Conservation (phyloP, 2,888 invertebrate genomes). For the Stenurella melanura region DNA sequence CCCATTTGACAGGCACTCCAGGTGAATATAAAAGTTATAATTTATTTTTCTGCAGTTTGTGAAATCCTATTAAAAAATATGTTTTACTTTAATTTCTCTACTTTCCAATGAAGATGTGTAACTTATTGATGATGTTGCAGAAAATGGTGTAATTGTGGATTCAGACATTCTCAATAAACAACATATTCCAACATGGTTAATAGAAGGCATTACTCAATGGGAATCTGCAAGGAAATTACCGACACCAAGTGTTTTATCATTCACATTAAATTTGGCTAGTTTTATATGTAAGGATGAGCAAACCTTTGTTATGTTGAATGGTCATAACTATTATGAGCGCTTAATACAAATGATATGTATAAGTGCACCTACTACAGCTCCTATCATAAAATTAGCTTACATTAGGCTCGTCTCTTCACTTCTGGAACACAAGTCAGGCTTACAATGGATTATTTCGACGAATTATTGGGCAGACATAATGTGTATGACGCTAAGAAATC, state of each 20-base stretch:
- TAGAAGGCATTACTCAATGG: slow-evolving; percentile 71
- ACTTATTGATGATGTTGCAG: slow-evolving; percentile 13
- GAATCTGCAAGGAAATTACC: slow-evolving; percentile 56
- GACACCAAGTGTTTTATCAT: slow-evolving; percentile 71
- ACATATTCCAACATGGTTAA: slow-evolving; percentile 73
- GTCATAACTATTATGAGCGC: slow-evolving; percentile 71
- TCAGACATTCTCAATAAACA: slow-evolving; percentile 39
- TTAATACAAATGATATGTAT: slow-evolving; percentile 66
- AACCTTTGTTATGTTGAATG: slow-evolving; percentile 77
- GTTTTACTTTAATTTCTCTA: not conserved
- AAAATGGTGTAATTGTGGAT: slow-evolving; percentile 14
- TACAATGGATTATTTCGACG: slow-evolving; percentile 79
- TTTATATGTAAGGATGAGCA: slow-evolving; percentile 77
- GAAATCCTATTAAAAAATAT: too few relatives aligned
- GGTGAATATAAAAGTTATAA: slow-evolving; percentile 69
- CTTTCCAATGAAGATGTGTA: not conserved
- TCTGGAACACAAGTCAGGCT: slow-evolving; percentile 79
- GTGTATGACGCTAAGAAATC: slow-evolving; percentile 78
- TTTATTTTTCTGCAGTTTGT: too few relatives aligned
- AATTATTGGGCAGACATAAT: slow-evolving; percentile 81
- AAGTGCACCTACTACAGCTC: slow-evolving; percentile 64
- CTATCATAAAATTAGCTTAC: slow-evolving; percentile 81
- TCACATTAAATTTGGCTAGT: slow-evolving; percentile 80
- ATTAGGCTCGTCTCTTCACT: slow-evolving; percentile 79
- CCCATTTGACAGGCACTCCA: slow-evolving; percentile 76